Evolutionary conservation across 2,113 vertebrate species (phyloP), one percentile per base, ranked within the genome.

Genomic region (Aegypius monachus): DNA sequence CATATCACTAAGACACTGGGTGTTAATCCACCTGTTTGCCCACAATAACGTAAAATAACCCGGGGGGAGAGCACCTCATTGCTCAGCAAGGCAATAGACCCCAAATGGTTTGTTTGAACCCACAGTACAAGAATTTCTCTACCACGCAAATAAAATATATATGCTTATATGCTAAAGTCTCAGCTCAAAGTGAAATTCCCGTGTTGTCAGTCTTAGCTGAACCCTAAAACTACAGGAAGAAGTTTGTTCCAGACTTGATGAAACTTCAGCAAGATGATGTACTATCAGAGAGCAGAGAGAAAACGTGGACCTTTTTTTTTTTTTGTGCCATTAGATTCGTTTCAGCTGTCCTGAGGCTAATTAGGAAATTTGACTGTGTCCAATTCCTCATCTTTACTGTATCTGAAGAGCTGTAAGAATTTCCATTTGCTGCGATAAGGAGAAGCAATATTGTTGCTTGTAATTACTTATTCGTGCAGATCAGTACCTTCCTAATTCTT

Each of bases 261-360:
- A 81, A 82, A 71, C 58, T 74, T 86, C 19, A 82, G 36, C 31
- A 45, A 63, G 55, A 12, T 53, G 65, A 61, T 62, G 21, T 40
- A 40, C 23, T 81, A 71, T 67, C 36, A 91, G 80, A 67, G 13
- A 92, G 15, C 36, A 45, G 29, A 71, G 17, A 68, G n/a, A 34
- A 83, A 68, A 66, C 0, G 0, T 16, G 31, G 45, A 36, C 6
- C 7, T 16, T 21, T 17, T 21, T 11, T 34, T 83, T 59, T 36
- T 52, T 29, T 18, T 1, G 4, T 86, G 27, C 62, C 62, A 43
- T 62, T 71, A 73, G n/a, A 29, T 66, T 92, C 50, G 48, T 71
- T 93, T 92, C 53, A 75, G 58, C 56, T 92, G n/a, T 81, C 93
- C n/a, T 70, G 74, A 56, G 81, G 81, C 81, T 95, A 82, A 95